Percentiles rank a stretch among this genome's conserved stretches.
phyloP scores from a whole-genome alignment of 1,140 invertebrate species.

The Pogonomyrmex californicus region DNA sequence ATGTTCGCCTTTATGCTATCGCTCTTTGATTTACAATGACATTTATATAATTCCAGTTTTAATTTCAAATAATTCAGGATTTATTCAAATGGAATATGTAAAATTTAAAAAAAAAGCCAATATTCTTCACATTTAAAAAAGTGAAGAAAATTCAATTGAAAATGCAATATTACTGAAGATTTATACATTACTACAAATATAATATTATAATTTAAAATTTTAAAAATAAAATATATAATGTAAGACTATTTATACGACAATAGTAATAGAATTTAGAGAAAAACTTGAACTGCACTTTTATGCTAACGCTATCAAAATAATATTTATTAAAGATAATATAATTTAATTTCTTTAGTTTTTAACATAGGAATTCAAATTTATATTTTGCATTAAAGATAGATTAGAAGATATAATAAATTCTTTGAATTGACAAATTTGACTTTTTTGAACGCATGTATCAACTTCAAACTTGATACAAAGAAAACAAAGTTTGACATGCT shows the following conservation, averaged over 20 bases:
- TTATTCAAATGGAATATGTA: not conserved
- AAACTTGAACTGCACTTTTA: not conserved
- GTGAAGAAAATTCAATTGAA: not conserved
- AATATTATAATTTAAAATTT: not conserved
- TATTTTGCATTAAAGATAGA: not conserved
- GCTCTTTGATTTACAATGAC: conserved; percentile 32
- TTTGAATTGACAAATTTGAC: not conserved
- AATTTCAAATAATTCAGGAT: not conserved
- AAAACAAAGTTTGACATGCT: no score
- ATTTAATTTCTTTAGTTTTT: not conserved
- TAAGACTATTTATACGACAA: no score
- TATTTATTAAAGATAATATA: not conserved
- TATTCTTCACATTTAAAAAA: not conserved
- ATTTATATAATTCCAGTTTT: not conserved
- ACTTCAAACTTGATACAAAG: not conserved
- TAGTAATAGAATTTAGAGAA: not conserved
- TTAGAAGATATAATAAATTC: not conserved
- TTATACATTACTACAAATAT: not conserved
- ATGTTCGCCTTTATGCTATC: conserved; percentile 5
- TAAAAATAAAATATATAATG: no score
- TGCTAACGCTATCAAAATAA: not conserved
- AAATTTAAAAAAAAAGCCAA: not conserved
- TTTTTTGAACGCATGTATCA: not conserved
- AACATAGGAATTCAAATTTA: not conserved
- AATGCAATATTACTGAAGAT: not conserved